Evolutionary conservation across 2,797 vertebrate species (phyloP).

Genomic region (Sarcoramphus papa): DNA sequence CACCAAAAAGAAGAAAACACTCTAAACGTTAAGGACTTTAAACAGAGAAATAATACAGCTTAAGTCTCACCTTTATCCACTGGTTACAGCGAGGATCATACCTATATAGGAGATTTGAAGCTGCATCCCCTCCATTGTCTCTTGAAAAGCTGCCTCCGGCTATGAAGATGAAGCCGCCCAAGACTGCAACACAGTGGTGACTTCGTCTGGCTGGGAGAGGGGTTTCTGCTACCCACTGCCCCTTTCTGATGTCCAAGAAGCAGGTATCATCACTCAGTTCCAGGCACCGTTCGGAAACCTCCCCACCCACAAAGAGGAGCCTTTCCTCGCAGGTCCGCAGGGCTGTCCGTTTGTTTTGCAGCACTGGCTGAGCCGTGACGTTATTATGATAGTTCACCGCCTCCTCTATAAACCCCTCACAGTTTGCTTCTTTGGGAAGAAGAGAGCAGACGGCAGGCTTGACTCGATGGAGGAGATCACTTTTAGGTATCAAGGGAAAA

Average conservation of each 20-base stretch:
- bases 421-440: slow-evolving; percentile 80
- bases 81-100: slow-evolving; percentile 93
- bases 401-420: slow-evolving; percentile 85
- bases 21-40: slow-evolving; percentile 2
- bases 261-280: slow-evolving; percentile 90
- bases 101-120: slow-evolving; percentile 91
- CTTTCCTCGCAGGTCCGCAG: slow-evolving; percentile 81
- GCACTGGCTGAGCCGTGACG: slow-evolving; percentile 82
- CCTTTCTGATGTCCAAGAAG: slow-evolving; percentile 79
- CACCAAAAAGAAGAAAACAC: neutral
- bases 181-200: slow-evolving; percentile 88
- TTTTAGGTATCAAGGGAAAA: slow-evolving; percentile 85
- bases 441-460: slow-evolving; percentile 82
- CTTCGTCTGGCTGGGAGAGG: slow-evolving; percentile 87
- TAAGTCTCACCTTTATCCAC: slow-evolving; percentile 89
- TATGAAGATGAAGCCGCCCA: slow-evolving; percentile 91
- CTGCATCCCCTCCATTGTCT: slow-evolving; percentile 88
- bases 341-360: slow-evolving; percentile 81
- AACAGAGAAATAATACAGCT: slow-evolving; percentile 56
- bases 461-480: slow-evolving; percentile 79
- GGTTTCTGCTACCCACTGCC: slow-evolving; percentile 87
- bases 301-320: slow-evolving; percentile 90
- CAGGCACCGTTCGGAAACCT: slow-evolving; percentile 89
- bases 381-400: slow-evolving; percentile 84
- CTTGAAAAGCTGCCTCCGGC: slow-evolving; percentile 91